A percentile compares a stretch with the other conserved stretches of the same genome.
phyloP scores from a whole-genome alignment of 2,797 vertebrate genomes.

The Martes flavigula region DNA sequence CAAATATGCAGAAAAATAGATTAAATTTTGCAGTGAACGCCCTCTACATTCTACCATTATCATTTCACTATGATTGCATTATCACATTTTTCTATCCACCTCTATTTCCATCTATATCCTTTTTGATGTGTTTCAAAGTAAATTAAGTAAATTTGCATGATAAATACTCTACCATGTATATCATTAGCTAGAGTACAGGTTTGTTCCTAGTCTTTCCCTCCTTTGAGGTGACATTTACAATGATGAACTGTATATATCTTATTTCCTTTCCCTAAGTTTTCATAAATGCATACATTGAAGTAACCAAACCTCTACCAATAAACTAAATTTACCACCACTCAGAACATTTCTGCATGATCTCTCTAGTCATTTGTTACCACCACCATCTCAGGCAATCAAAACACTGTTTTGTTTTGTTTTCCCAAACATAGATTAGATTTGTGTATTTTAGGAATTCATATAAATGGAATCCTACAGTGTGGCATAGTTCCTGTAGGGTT shows the following conservation, averaged over 20 bases:
- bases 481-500: rapidly evolving
- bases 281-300: neutral
- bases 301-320: neutral
- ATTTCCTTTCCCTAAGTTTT: neutral
- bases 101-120: neutral
- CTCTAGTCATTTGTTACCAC: neutral
- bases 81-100: neutral
- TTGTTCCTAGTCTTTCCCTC: neutral
- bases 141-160: neutral
- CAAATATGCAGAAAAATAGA: neutral
- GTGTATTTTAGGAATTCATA: neutral
- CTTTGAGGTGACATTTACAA: neutral
- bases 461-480: neutral
- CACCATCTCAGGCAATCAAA: neutral
- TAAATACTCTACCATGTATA: neutral
- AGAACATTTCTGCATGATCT: neutral
- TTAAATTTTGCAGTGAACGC: neutral
- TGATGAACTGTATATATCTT: neutral
- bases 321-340: neutral
- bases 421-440: neutral
- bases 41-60: neutral
- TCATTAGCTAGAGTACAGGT: neutral
- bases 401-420: neutral
- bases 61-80: neutral
- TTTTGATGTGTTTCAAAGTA: neutral